phyloP scores from a whole-genome alignment of 2,113 vertebrate species.

The Crotalus tigris region DNA sequence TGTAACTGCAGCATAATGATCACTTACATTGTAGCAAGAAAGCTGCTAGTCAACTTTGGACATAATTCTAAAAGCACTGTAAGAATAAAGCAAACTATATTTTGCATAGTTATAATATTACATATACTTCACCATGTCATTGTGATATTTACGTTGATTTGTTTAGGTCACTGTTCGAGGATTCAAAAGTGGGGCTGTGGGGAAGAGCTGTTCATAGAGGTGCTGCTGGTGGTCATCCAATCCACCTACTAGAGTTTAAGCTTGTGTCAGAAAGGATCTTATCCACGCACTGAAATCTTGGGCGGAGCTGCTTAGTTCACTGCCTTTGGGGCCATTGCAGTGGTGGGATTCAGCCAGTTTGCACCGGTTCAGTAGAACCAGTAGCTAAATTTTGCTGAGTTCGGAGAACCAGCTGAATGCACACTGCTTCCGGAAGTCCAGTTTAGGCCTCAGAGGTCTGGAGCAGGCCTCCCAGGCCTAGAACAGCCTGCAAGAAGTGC shows the following conservation, averaged over 20 bases:
- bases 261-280: not conserved
- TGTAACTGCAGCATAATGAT: not conserved
- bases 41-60: not conserved
- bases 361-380: no score
- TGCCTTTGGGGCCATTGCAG: not conserved
- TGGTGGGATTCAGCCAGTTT: no score
- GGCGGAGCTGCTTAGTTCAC: not conserved
- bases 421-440: no score
- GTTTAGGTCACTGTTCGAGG: not conserved
- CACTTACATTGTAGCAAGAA: not conserved
- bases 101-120: not conserved
- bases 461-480: no score
- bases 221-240: not conserved
- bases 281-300: not conserved
- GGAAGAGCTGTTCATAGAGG: not conserved
- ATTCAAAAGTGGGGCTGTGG: not conserved
- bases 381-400: no score
- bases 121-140: not conserved
- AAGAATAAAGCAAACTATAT: not conserved
- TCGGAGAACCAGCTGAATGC: no score
- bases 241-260: no score
- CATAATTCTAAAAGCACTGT: not conserved
- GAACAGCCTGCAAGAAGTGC: no score
- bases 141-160: not conserved
- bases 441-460: no score